Base-by-base conservation (phyloP, 2,888 invertebrate species). In the Microdon myrmicae region DNA sequence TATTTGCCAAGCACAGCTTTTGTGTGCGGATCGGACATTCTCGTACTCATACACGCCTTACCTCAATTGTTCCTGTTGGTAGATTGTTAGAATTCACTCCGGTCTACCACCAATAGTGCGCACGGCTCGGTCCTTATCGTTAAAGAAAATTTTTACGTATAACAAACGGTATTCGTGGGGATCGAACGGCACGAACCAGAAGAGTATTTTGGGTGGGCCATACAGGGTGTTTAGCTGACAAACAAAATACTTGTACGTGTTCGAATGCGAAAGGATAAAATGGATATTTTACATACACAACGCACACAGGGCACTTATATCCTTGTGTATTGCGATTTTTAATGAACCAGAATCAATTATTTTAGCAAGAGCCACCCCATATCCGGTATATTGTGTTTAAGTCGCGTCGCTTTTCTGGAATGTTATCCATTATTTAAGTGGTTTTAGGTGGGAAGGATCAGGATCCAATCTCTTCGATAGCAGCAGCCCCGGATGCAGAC, bases 301-400 rank as follows among this genome's bases (percentile, higher is more conserved):
- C 28, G 3, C 28, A 59, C 17, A 38, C 16, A 53, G 41, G 43
- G 43, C 58, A 53, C 58, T 51, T 53, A 64, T 64, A 41, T 58
- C 51, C 58, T n/a, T n/a, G 64, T 51, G 53, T 64, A 64, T 64
- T 64, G 64, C 64, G 64, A 35, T 56, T 64, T 64, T 64, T 64
- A 64, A 64, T 64, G 64, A 64, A 64, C 51, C 64, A 64, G 64
- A 64, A 64, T 64, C 64, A 64, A 64, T 64, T 64, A 64, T 64
- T 56, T 64, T 64, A 58, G 64, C 47, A 58, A 64, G 58, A 51
- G 64, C 53, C 58, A 58, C 64, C 64, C 64, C 53, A 37, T 56
- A 43, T 64, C 47, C 58, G 45, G 34, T 58, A 58, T 56, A 51
- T 58, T 47, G 58, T 64, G 58, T 35, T 31, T 41, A 53, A 64